Conservation (phyloP, 2,888 invertebrate species). For the Drosophila kokeensis region DNA sequence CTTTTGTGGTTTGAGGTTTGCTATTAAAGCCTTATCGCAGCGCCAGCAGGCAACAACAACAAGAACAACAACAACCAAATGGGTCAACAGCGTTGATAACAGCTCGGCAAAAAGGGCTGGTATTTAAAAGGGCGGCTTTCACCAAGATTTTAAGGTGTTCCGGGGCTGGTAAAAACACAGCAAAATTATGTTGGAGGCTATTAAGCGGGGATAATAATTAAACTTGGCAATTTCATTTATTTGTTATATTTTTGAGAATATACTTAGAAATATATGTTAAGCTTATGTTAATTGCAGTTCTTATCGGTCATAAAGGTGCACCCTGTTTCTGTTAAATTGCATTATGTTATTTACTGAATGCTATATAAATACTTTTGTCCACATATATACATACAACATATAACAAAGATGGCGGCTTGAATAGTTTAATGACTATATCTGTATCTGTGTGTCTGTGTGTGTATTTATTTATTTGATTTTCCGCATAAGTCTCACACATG, state of each 20-base stretch:
- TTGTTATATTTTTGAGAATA: neutral
- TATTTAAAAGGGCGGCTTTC: conserved; percentile 28
- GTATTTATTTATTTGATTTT: conserved; percentile 55
- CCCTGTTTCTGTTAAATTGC: neutral
- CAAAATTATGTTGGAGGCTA: neutral
- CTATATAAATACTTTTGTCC: neutral
- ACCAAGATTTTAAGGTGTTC: conserved; percentile 46
- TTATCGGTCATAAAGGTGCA: neutral
- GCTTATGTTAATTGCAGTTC: neutral
- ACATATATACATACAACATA: neutral
- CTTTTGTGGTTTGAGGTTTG: conserved; percentile 12
- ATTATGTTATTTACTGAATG: neutral
- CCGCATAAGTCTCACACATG: conserved; percentile 39
- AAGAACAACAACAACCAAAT: conserved; percentile 44
- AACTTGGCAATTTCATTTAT: neutral
- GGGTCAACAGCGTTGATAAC: conserved; percentile 71
- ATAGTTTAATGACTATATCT: conserved; percentile 36
- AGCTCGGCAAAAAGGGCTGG: conserved; percentile 7
- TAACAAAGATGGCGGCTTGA: conserved; percentile 10
- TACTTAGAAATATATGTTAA: neutral
- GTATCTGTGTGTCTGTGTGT: conserved; percentile 15
- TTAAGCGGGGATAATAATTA: neutral
- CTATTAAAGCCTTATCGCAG: conserved; percentile 59
- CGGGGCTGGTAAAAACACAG: conserved; percentile 29
- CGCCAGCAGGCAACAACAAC: conserved; percentile 39